These are phyloP conservation scores for Mantis religiosa DNA, from an alignment of 2,888 invertebrate genomes.

Conservation along the genomic window DNA sequence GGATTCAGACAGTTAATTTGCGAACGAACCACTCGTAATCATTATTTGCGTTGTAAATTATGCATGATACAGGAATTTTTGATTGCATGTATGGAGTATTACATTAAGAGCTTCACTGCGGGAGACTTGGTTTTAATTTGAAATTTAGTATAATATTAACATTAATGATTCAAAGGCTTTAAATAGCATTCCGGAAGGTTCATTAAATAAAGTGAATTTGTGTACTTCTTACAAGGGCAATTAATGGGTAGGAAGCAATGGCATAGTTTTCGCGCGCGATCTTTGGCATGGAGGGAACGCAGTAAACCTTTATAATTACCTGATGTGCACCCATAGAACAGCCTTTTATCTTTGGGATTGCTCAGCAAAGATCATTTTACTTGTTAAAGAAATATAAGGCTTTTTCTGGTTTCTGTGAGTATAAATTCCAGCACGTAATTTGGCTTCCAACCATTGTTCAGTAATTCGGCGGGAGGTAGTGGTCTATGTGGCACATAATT, in stretches of 20 bases:
- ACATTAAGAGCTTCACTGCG: not conserved
- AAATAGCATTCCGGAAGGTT: not conserved
- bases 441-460: slow-evolving; percentile 9
- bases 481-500: not conserved
- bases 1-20: not conserved
- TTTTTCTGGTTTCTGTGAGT: not conserved
- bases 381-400: no score
- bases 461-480: slow-evolving; percentile 20
- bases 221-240: not conserved
- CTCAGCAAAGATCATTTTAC: not conserved
- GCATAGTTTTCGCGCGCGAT: slow-evolving; percentile 21
- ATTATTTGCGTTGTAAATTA: not conserved
- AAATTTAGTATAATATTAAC: not conserved
- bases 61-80: not conserved
- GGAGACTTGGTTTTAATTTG: not conserved
- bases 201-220: not conserved
- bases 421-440: not conserved
- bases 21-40: not conserved
- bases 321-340: not conserved
- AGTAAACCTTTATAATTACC: not conserved
- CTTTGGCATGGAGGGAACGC: slow-evolving; percentile 16
- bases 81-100: not conserved
- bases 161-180: not conserved
- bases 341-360: not conserved
- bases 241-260: not conserved